Base-by-base conservation (phyloP, 2,113 vertebrate species). In the Gorsachius goisagi region DNA sequence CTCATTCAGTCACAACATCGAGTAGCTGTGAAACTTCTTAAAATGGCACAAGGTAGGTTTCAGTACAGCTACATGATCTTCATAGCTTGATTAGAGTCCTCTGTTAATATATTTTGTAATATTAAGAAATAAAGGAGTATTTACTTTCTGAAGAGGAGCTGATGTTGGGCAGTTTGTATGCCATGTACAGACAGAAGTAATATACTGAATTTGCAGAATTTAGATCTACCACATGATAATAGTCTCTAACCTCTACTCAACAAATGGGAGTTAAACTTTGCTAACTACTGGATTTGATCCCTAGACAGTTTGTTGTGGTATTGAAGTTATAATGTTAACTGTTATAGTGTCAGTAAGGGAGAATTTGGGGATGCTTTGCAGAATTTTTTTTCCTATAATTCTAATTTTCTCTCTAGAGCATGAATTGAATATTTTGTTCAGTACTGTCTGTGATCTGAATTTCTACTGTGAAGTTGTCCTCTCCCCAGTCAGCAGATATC, bases 1-100 rank as follows among this genome's bases (percentile, higher is more conserved):
- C 98, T 99, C 21, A 96, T 98, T 97, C 97, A 98, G 62, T 97
- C 98, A 74, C 98, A 99, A 89, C 98, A 99, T 94, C 98, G 98
- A 77, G 95, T 99, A 81, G 98, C 98, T 35, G 95, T 99, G 93
- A 98, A 98, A 91, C 97, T 99, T 84, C 91, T 99, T 91, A 98
- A 97, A 85, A 91, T 97, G 37, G 95, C 96, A 67, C 93, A 98
- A 98, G 99, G 99, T 99, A 97, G 21, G 83, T 76, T 77, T 87
- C 41, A 24, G 58, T 82, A 66, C 86, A 73, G 79, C n/a, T 68
- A 89, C 90, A 55, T 86, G 35, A 59, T 41, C 53, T 78, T 85
- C 32, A 22, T 26, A 77, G 16, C 33, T 92, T 52, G 16, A 68
- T 68, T 50, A 64, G 14, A 53, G 11, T 37, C 1, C n/a, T 75